Percentiles rank a stretch among this genome's conserved stretches.
Conservation (phyloP, 2,113 vertebrate genomes). For the Mystacornis crossleyi region DNA sequence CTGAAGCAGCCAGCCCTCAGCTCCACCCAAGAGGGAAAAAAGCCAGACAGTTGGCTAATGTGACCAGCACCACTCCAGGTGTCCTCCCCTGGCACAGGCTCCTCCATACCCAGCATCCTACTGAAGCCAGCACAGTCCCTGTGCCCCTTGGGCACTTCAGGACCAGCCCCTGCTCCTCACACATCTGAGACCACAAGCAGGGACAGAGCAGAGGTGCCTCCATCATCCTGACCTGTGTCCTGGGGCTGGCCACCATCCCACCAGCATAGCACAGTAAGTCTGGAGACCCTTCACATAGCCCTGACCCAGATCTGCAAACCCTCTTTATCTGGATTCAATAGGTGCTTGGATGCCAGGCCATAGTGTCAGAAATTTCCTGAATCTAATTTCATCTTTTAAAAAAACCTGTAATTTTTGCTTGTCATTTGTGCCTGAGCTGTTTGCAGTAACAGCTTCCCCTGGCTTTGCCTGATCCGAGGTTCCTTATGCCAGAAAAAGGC, state of each 20-base stretch:
- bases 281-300: not conserved
- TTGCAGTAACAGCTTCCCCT: not conserved
- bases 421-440: not conserved
- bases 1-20: not conserved
- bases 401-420: fast-evolving
- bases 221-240: not conserved
- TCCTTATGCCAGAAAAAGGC: not conserved
- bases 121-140: not conserved
- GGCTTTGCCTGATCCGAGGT: not conserved
- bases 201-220: not conserved
- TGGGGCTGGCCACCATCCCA: not conserved
- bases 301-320: not conserved
- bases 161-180: not conserved
- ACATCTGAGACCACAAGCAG: not conserved
- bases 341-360: not conserved
- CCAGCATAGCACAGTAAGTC: fast-evolving
- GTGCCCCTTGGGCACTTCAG: not conserved
- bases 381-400: not conserved
- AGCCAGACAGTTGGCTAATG: not conserved
- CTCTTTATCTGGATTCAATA: not conserved
- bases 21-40: not conserved
- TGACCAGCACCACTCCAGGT: not conserved
- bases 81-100: not conserved
- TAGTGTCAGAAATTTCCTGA: not conserved
- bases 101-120: not conserved